Evolutionary conservation across 2,888 invertebrate genomes (phyloP).

Genomic region (Melanophora roralis): DNA sequence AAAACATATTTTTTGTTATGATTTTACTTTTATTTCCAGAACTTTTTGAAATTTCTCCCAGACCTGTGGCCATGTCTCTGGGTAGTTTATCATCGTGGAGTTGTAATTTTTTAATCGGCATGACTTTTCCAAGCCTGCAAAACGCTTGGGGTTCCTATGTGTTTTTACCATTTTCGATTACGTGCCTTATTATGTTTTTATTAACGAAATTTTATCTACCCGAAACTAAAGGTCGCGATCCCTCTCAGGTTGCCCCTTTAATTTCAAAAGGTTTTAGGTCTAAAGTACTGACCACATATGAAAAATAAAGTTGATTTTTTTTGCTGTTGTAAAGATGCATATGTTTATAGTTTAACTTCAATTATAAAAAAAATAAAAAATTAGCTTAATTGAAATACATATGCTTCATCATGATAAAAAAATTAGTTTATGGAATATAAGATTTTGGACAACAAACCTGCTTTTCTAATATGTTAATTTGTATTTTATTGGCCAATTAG

Average conservation of each 20-base stretch:
- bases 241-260: slow-evolving; percentile 81
- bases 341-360: no score
- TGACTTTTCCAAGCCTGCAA: slow-evolving; percentile 84
- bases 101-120: slow-evolving; percentile 89
- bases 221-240: slow-evolving; percentile 84
- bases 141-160: slow-evolving; percentile 82
- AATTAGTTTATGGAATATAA: no score
- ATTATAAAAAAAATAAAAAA: no score
- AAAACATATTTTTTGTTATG: slow-evolving; percentile 52
- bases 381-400: no score
- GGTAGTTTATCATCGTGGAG: slow-evolving; percentile 92
- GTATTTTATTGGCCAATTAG: no score
- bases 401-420: no score
- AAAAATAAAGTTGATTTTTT: not conserved
- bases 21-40: slow-evolving; percentile 77
- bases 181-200: slow-evolving; percentile 70
- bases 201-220: slow-evolving; percentile 83
- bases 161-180: slow-evolving; percentile 84
- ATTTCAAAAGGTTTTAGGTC: slow-evolving; percentile 83
- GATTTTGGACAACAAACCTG: no score
- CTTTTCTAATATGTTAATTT: no score
- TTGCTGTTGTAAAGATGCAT: no score
- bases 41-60: slow-evolving; percentile 88
- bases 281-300: slow-evolving; percentile 60
- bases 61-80: slow-evolving; percentile 89